A percentile compares a stretch with the other conserved stretches of the same genome.
Conservation (phyloP, 1,140 invertebrate genomes). For the Drosophila setifemur region DNA sequence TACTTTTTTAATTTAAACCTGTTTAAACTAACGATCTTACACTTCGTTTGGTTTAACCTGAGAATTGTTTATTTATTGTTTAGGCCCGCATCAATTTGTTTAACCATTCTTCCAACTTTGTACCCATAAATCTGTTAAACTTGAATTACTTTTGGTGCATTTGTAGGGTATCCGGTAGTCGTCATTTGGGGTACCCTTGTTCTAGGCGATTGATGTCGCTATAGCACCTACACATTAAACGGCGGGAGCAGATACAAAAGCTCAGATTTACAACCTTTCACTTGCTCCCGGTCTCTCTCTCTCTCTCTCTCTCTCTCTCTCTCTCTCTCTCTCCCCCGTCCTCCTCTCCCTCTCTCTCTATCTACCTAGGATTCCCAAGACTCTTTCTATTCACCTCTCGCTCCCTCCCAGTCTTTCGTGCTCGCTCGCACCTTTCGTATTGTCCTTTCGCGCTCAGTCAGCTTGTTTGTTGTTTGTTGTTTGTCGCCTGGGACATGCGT, state of each 20-base stretch:
- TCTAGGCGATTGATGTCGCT: constrained; percentile 12
- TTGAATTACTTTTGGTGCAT: too few species aligned
- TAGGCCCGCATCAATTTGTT: too few species aligned
- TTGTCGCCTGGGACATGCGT: constrained; percentile 39
- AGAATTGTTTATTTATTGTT: too few species aligned
- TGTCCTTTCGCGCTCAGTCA: constrained; percentile 15
- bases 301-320: neutral
- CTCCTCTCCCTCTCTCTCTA: neutral
- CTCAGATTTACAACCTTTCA: constrained; percentile 38
- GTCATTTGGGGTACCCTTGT: neutral
- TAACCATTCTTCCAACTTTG: too few species aligned
- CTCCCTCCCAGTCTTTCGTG: neutral
- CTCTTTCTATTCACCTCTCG: neutral
- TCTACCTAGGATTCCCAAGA: neutral
- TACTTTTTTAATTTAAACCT: too few species aligned
- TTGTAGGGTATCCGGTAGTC: neutral
- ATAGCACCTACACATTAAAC: constrained; percentile 20
- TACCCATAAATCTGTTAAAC: too few species aligned
- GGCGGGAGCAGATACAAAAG: constrained; percentile 34
- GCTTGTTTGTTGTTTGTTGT: neutral
- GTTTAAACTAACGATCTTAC: too few species aligned
- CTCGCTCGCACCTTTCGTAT: neutral
- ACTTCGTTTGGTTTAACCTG: too few species aligned
- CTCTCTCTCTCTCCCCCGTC: neutral
- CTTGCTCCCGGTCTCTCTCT: neutral